phyloP scores from a whole-genome alignment of 37 sponge, comb jelly and placozoan genomes.

The Bolinopsis microptera region DNA sequence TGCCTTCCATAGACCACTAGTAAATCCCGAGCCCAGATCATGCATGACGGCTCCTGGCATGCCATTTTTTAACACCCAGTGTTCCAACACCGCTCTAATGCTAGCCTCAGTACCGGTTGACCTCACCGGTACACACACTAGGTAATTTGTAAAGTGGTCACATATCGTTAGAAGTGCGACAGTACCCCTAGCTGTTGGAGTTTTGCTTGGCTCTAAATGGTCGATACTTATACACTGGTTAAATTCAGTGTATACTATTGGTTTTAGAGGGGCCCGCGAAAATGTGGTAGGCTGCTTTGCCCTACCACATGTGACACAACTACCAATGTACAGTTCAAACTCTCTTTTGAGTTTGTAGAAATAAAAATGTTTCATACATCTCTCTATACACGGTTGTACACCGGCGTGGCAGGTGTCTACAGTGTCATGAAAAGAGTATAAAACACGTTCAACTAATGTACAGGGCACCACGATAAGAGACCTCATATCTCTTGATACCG shows the following conservation, averaged over 20 bases:
- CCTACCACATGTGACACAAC: constrained; percentile 2
- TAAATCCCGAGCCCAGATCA: constrained; percentile 26
- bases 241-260: constrained; percentile 11
- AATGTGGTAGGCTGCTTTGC: background rate
- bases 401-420: background rate
- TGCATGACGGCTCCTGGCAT: background rate
- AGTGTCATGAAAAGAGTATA: background rate
- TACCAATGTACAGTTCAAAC: constrained; percentile 27
- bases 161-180: background rate
- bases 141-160: background rate
- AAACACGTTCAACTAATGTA: background rate
- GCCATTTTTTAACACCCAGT: background rate
- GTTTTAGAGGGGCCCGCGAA: background rate
- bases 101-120: background rate
- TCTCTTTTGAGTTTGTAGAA: constrained; percentile 5
- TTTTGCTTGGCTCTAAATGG: background rate
- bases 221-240: background rate
- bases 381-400: background rate
- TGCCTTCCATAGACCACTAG: background rate
- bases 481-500: background rate
- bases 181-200: background rate
- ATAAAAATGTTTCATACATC: background rate
- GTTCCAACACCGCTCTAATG: background rate
- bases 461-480: background rate
- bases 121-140: constrained; percentile 9